A percentile compares a stretch with the other conserved stretches of the same genome.
Conservation (phyloP, 2,888 invertebrate genomes). For the Galerucella nymphaeae region DNA sequence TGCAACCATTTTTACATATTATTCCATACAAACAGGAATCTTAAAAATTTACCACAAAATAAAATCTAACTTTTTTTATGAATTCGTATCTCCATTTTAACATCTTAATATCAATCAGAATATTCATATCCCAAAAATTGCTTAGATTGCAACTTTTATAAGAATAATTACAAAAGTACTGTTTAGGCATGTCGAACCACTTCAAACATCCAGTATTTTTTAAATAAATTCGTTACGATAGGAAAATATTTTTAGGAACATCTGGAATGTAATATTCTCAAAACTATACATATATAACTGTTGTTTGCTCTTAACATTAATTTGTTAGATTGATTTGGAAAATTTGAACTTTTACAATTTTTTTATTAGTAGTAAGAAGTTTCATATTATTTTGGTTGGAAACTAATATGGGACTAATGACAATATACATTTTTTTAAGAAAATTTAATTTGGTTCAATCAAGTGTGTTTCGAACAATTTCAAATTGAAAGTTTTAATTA, state of each 20-base stretch:
- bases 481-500: background rate
- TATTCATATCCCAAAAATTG: background rate
- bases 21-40: no score
- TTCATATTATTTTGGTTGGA: background rate
- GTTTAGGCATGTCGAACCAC: background rate
- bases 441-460: background rate
- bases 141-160: background rate
- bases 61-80: background rate
- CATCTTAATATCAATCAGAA: background rate
- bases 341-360: background rate
- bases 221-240: conserved; percentile 19
- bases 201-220: conserved; percentile 16
- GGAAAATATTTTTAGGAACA: conserved; percentile 23
- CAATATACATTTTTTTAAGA: background rate
- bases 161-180: conserved; percentile 2
- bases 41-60: background rate
- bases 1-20: no score
- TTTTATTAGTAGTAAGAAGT: background rate
- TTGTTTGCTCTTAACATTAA: background rate
- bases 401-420: background rate
- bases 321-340: background rate
- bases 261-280: conserved; percentile 24
- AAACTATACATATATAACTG: conserved; percentile 13
- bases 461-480: background rate
- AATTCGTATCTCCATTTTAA: background rate